phyloP scores from a whole-genome alignment of 2,888 invertebrate genomes.

The Ennomos fuscantarius region DNA sequence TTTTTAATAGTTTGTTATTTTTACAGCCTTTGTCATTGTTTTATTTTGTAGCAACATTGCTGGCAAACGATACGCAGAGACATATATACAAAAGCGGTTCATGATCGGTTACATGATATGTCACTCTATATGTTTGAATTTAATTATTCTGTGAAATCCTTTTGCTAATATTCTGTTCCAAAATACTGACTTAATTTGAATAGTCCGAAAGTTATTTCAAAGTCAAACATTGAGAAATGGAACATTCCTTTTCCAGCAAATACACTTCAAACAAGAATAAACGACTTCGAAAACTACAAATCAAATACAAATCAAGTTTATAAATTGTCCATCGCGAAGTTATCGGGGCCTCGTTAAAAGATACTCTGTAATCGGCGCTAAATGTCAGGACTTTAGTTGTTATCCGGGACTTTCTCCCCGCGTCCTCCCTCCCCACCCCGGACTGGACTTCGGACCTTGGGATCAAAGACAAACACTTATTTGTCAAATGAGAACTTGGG shows the following conservation, averaged over 20 bases:
- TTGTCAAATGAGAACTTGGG: conserved; percentile 7
- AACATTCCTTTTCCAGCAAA: not conserved
- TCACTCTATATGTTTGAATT: too few relatives aligned
- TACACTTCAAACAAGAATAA: conserved; percentile 10
- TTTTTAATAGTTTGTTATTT: conserved; percentile 6
- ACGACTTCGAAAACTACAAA: conserved; percentile 15
- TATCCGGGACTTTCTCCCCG: not conserved
- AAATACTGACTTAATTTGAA: not conserved
- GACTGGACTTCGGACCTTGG: not conserved
- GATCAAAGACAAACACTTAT: conserved; percentile 18
- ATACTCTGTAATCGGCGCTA: conserved; percentile 15
- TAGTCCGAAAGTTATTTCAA: too few relatives aligned
- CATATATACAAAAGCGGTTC: too few relatives aligned
- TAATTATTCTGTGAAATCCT: too few relatives aligned
- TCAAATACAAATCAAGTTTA: conserved; percentile 18
- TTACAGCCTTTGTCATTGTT: not conserved
- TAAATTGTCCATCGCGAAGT: conserved; percentile 18
- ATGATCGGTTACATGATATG: too few relatives aligned
- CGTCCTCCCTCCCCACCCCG: not conserved
- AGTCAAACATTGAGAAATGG: too few relatives aligned
- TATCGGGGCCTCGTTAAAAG: conserved; percentile 19
- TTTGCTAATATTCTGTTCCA: not conserved
- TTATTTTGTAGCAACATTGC: not conserved
- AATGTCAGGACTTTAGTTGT: conserved; percentile 7
- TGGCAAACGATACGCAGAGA: too few relatives aligned